Base-by-base conservation (phyloP, 1,140 invertebrate genomes). In the Goniozus legneri region DNA sequence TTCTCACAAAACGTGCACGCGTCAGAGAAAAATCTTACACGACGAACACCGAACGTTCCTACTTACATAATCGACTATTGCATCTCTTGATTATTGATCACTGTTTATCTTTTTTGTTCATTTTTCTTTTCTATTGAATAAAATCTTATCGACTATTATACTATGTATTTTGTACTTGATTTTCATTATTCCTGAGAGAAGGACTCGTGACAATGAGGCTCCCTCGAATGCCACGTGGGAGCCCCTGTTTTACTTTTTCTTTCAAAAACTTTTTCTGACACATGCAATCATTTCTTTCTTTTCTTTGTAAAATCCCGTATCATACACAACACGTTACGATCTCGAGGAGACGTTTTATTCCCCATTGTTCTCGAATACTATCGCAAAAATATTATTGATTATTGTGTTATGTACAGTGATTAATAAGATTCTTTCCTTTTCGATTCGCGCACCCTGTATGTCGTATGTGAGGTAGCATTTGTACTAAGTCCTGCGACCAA, bases 151-250 rank as follows among this genome's bases (percentile, higher is more conserved):
- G 57, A 71, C 65, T 74, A 74, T 73, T 72, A 66, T 72, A 74
- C 56, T 66, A 68, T 73, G 71, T 73, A 74, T 61, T 74, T 73
- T 74, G 71, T 74, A 73, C 70, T 73, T 73, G 67, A 52, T 65
- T 74, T 67, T 59, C 63, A 65, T 68, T 60, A 63, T 70, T 62
- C 69, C 70, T 72, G 70, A 71, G 69, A 67, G 60, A 60, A 67
- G 61, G 48, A 54, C 49, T 58, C 48, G 52, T 51, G 47, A 37
- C 56, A 48, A 37, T 41, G 32, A 34, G 2, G 12, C 46, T 10
- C 22, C 41, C 30, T 24, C 42, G 44, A 51, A 44, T 46, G n/a
- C n/a, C n/a, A n/a, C n/a, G 40, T 21, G 42, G 38, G 33, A 15
- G 46, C 42, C 35, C 38, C 51, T 34, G 47, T 44, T 44, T 56